Percentiles rank a stretch among this genome's conserved stretches.
These are phyloP conservation scores for Isoperla grammatica DNA, from an alignment of 2,888 invertebrate genomes.

Conservation along the genomic window DNA sequence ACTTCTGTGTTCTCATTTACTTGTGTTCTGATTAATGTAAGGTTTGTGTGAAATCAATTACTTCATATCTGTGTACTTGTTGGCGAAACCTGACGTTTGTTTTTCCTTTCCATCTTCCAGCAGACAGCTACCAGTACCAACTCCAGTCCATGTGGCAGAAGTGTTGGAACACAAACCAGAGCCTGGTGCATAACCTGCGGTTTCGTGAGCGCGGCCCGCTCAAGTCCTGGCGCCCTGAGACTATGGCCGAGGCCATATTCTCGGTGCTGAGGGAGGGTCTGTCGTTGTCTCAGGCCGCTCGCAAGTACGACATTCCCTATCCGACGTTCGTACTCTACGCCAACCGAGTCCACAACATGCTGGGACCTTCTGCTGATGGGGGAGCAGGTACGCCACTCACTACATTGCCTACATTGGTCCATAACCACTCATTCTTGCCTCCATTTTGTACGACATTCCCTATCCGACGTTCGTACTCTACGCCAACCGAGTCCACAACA, in stretches of 20 bases:
- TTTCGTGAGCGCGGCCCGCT: conserved; percentile 88
- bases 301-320: conserved; percentile 92
- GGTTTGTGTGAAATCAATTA: too few species aligned
- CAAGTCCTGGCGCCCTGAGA: conserved; percentile 90
- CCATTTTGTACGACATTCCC: conserved; percentile 91
- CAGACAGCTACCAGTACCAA: conserved; percentile 94
- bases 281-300: conserved; percentile 82
- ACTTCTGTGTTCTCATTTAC: too few species aligned
- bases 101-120: conserved; percentile 45
- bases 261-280: conserved; percentile 86
- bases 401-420: too few species aligned
- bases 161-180: conserved; percentile 91
- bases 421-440: too few species aligned
- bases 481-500: conserved; percentile 88
- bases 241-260: conserved; percentile 92
- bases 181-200: conserved; percentile 81
- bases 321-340: conserved; percentile 91
- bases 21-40: too few species aligned
- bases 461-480: conserved; percentile 91
- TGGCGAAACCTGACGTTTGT: conserved; percentile 25
- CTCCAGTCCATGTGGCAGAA: conserved; percentile 95
- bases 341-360: conserved; percentile 89
- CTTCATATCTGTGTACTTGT: too few species aligned
- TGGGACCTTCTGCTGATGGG: conserved; percentile 87
- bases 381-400: conserved; percentile 62